A percentile compares a stretch with the other conserved stretches of the same genome.
These are phyloP conservation scores for Dryas iulia DNA, from an alignment of 1,140 invertebrate species.

Conservation along the genomic window DNA sequence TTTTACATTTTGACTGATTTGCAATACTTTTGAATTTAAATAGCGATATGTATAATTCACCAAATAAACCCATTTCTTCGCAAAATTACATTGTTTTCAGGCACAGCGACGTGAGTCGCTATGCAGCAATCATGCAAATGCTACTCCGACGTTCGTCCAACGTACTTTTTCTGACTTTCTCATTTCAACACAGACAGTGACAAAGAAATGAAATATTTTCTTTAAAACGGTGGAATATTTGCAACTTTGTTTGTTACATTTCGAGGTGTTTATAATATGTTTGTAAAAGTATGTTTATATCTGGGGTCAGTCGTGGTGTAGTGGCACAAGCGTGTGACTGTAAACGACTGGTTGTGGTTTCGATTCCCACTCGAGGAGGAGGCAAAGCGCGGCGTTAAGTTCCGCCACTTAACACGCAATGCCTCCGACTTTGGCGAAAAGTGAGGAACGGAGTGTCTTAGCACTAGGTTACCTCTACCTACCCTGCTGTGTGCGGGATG, in stretches of 20 bases:
- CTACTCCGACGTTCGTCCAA: constrained; percentile 7
- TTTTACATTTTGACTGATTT: no score
- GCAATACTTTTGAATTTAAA: no score
- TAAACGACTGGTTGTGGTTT: no score
- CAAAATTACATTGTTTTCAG: constrained; percentile 1
- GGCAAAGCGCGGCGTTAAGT: no score
- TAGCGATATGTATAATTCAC: background rate
- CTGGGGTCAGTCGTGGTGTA: no score
- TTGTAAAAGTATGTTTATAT: background rate
- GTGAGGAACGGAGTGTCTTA: no score
- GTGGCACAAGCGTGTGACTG: no score
- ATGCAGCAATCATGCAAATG: constrained; percentile 19
- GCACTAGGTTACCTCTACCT: no score
- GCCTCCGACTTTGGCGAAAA: no score
- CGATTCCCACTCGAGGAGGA: no score
- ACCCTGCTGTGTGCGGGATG: no score
- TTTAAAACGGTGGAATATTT: constrained; percentile 1
- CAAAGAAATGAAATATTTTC: constrained; percentile 23
- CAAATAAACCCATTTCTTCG: background rate
- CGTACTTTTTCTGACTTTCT: constrained; percentile 18
- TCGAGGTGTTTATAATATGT: background rate
- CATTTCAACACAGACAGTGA: constrained; percentile 18
- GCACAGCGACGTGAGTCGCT: background rate
- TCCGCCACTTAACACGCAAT: no score
- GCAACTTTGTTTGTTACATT: background rate